Evolutionary conservation across 2,797 vertebrate genomes (phyloP).

Genomic region (Babyrousa celebensis): DNA sequence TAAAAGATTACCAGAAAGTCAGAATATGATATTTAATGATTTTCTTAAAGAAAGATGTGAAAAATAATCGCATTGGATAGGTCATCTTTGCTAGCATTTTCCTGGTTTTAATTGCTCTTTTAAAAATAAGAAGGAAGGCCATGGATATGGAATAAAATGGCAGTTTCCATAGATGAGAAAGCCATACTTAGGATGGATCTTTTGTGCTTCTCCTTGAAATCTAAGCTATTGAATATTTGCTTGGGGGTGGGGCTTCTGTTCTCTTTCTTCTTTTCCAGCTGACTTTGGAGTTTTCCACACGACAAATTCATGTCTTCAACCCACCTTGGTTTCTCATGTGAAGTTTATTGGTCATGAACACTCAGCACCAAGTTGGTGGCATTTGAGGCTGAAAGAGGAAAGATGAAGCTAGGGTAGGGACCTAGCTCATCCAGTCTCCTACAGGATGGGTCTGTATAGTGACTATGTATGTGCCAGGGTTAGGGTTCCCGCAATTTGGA

Average conservation of each 20-base stretch:
- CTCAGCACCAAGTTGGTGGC: not conserved
- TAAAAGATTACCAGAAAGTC: not conserved
- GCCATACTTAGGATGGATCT: not conserved
- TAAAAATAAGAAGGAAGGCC: not conserved
- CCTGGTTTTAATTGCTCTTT: constrained; percentile 43
- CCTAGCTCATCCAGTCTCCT: not conserved
- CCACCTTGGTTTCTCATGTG: not conserved
- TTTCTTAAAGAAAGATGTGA: constrained; percentile 27
- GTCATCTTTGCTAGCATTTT: not conserved
- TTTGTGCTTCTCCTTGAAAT: constrained; percentile 16
- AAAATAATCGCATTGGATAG: not conserved
- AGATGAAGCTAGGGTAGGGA: not conserved
- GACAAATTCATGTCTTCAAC: not conserved
- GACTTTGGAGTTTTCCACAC: not conserved
- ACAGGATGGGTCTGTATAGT: not conserved
- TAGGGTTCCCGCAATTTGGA: not conserved
- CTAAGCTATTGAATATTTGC: constrained; percentile 9
- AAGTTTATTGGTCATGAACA: not conserved
- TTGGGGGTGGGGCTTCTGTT: not conserved
- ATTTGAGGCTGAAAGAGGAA: not conserved
- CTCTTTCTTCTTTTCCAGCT: not conserved
- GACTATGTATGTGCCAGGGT: not conserved
- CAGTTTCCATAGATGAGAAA: not conserved
- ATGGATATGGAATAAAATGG: not conserved
- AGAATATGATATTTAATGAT: not conserved